A percentile compares a stretch with the other conserved stretches of the same genome.
Conservation (phyloP, 2,888 invertebrate species). For the Amiota mariae region DNA sequence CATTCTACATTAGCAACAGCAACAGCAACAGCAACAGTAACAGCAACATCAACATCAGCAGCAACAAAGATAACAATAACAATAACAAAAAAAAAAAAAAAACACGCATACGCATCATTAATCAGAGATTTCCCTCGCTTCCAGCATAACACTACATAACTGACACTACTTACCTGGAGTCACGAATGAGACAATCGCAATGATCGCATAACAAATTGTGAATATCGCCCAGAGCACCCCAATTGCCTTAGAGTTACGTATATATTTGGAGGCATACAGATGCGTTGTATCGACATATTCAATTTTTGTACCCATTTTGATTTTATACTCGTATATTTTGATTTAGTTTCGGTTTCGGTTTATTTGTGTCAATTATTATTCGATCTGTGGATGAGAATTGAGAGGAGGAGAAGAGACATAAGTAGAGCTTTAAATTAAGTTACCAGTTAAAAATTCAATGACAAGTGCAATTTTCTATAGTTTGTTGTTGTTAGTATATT, state of each 20-base stretch:
- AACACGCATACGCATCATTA: slow-evolving; percentile 19
- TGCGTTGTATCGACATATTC: slow-evolving; percentile 94
- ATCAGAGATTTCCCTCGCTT: neutral
- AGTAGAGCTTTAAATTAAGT: slow-evolving; percentile 8
- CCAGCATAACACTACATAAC: neutral
- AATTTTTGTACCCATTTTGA: slow-evolving; percentile 88
- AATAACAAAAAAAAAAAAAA: slow-evolving; percentile 3
- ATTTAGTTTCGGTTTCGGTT: neutral
- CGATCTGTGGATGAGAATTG: neutral
- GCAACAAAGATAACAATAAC: too few relatives aligned
- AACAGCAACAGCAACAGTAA: neutral
- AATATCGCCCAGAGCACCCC: slow-evolving; percentile 98
- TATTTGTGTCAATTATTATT: slow-evolving; percentile 36
- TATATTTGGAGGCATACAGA: slow-evolving; percentile 92
- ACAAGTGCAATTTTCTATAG: neutral
- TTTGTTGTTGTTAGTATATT: neutral
- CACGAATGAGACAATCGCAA: slow-evolving; percentile 94
- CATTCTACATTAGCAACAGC: slow-evolving; percentile 76
- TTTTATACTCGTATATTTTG: slow-evolving; percentile 73
- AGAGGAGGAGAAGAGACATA: neutral
- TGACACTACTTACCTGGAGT: slow-evolving; percentile 79
- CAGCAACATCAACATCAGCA: neutral
- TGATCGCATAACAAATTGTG: slow-evolving; percentile 96
- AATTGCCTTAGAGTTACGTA: slow-evolving; percentile 93
- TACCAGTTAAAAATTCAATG: slow-evolving; percentile 4